phyloP scores from a whole-genome alignment of 2,113 vertebrate genomes.

The Zeus faber region DNA sequence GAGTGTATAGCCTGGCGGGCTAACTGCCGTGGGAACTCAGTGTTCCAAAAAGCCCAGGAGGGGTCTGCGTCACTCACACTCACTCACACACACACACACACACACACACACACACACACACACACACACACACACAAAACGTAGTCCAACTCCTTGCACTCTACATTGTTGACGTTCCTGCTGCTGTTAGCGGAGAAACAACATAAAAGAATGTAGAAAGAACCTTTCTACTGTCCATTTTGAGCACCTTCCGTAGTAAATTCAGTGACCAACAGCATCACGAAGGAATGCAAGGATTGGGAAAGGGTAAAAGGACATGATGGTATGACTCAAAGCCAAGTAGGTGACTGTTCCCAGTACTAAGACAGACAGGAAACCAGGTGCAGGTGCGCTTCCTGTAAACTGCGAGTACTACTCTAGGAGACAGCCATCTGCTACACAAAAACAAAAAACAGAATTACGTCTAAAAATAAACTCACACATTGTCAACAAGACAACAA shows the following conservation, averaged over 20 bases:
- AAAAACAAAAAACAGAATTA: constrained; percentile 30
- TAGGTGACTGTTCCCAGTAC: background rate
- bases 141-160: background rate
- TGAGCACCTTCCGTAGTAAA: no score
- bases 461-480: constrained; percentile 22
- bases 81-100: constrained; percentile 9
- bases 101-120: constrained; percentile 8
- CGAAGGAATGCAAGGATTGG: no score
- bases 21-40: constrained; percentile 42
- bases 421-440: constrained; percentile 55
- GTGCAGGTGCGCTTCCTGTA: constrained; percentile 58
- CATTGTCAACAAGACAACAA: constrained; percentile 25
- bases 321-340: background rate
- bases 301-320: background rate
- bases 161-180: background rate
- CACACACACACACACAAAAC: background rate
- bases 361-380: constrained; percentile 30
- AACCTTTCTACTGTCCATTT: no score
- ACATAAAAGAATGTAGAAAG: no score
- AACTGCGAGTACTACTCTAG: constrained; percentile 40
- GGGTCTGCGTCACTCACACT: no score
- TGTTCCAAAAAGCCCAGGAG: constrained; percentile 43
- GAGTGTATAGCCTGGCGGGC: constrained; percentile 1
- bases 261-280: no score
- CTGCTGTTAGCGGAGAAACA: no score